Evolutionary conservation across 2,888 invertebrate species (phyloP), one percentile per base, ranked within the genome.

Genomic region (Hyppa rectilinea): DNA sequence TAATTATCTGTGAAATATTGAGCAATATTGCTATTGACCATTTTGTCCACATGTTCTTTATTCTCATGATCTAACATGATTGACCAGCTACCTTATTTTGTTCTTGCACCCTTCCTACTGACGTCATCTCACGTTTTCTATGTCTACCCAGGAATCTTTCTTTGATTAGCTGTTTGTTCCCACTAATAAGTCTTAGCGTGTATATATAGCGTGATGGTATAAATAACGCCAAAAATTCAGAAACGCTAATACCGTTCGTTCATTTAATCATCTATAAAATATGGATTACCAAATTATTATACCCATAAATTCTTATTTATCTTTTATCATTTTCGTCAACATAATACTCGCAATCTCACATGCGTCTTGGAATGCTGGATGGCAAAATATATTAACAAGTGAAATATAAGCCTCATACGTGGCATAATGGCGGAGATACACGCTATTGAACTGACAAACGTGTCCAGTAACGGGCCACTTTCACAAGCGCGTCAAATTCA

Each of bases 361-460:
- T 56, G 36, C 17, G 17, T 5, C 17, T 12, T 0, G 34, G 17
- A 26, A 26, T 34, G 20, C 10, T 3, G 10, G 20, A 5, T 50
- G 31, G 31, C 23, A 31, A 23, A 23, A 62, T 62, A 61, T 5
- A 56, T 56, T 23, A 38, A 31, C 23, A 40, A 62, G 23, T 63
- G 38, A 45, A 36, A 47, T 49, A 20, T 40, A 23, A 62, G 38
- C 38, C 29, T 23, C 26, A 31, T 2, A 61, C 17, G 36, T 29
- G 29, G 3, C 34, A 9, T n/a, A n/a, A 29, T 29, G 40, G 31
- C 36, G 17, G 36, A 26, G n/a, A 64, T 29, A 31, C 17, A 23
- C 65, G 36, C 47, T 65, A 52, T 65, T 52, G 20, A 49, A 49
- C 49, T 49, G 34, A 47, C 31, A 26, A 53, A 55, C 14, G 31